phyloP scores from a whole-genome alignment of 2,888 invertebrate genomes.

The Noctua comes region DNA sequence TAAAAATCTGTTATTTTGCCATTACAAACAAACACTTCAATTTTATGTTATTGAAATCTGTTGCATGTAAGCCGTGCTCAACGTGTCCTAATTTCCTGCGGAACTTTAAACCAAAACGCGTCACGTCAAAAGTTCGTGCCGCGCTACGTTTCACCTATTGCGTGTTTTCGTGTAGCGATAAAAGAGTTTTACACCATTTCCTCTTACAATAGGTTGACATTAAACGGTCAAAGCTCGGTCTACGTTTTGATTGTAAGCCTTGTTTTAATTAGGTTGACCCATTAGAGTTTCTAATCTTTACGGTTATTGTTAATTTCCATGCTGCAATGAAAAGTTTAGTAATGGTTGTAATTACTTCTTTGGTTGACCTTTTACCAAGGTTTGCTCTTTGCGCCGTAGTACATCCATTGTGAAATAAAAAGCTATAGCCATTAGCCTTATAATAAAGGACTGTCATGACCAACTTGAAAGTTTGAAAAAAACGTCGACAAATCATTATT shows the following conservation, averaged over 20 bases:
- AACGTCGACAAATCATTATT: background rate
- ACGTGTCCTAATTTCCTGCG: constrained; percentile 3
- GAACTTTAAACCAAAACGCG: constrained; percentile 9
- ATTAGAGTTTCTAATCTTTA: constrained; percentile 8
- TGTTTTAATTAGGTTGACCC: constrained; percentile 14
- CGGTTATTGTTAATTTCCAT: constrained; percentile 1
- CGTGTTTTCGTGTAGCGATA: constrained; percentile 36
- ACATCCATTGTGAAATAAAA: background rate
- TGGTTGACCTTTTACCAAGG: background rate
- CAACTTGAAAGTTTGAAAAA: background rate
- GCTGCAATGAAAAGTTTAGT: constrained; percentile 6
- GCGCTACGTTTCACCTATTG: constrained; percentile 8
- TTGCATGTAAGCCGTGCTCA: constrained; percentile 10
- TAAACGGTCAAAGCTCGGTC: constrained; percentile 44
- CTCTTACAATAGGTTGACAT: constrained; percentile 36
- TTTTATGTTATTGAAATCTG: background rate
- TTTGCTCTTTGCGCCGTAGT: constrained; percentile 3
- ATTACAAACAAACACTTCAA: background rate
- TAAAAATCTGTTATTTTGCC: no score
- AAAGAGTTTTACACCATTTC: constrained; percentile 44
- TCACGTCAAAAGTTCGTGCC: constrained; percentile 19
- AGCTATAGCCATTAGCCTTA: background rate
- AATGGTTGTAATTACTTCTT: background rate
- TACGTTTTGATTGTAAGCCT: constrained; percentile 13
- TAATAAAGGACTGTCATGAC: background rate